Evolutionary conservation across 2,888 invertebrate genomes (phyloP), one percentile per base, ranked within the genome.

Genomic region (Cyrtodaria siliqua): DNA sequence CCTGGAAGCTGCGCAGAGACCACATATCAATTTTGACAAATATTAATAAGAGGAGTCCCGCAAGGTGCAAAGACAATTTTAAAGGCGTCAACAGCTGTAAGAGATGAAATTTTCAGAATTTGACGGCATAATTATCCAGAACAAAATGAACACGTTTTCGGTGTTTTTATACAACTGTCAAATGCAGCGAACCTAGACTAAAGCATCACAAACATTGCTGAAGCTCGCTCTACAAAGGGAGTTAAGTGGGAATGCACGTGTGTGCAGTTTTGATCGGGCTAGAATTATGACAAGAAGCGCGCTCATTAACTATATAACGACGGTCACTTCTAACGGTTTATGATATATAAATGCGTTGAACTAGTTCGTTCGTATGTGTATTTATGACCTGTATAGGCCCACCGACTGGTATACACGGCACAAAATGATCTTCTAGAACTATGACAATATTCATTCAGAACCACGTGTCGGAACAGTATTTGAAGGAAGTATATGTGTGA

Each of bases 111-210:
- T 33, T 33, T 33, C 33, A 33, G 33, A 20, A 47, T n/a, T 69
- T 61, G 61, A 61, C 55, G 55, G 38, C 52, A 61, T 61, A 60
- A 69, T 61, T 69, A 61, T 24, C 47, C 18, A 29, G 23, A 38
- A 16, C 27, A 57, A 56, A 49, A 69, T 69, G 69, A 56, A 61
- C 49, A 40, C 55, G 44, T 50, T 23, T 38, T 18, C 57, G 20
- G 23, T 63, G 68, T 74, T 77, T 71, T 70, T 68, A 60, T 77
- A 55, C 63, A 59, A 63, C 40, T 64, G 77, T 72, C 72, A 72
- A 60, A 47, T 29, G 38, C 71, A 72, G 55, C 72, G 63, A 64
- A 42, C 63, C 77, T n/a, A 14, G 44, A 68, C 68, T 53, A 68
- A 68, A 60, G 29, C 42, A 40, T 42, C 53, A 27, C 52, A 60